Evolutionary conservation across 2,888 invertebrate genomes (phyloP).

Genomic region (Lysandra coridon): DNA sequence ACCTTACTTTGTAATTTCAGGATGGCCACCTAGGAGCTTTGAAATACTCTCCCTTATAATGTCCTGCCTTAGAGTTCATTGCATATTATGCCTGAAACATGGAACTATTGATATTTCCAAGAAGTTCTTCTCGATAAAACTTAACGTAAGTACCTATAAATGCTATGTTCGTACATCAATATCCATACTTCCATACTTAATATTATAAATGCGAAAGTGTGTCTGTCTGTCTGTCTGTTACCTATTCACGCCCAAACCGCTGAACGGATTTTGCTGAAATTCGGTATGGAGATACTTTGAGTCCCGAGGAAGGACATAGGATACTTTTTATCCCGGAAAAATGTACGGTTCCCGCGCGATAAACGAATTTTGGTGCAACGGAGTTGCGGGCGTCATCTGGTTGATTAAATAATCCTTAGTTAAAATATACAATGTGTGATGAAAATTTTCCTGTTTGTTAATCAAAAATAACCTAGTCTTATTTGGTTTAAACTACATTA

Average conservation of each 20-base stretch:
- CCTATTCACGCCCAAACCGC: too few species aligned
- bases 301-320: too few species aligned
- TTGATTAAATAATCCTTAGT: not conserved
- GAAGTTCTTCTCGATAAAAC: conserved; percentile 59
- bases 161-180: not conserved
- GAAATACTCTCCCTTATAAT: conserved; percentile 46
- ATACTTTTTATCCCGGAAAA: too few species aligned
- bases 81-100: conserved; percentile 64
- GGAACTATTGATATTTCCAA: conserved; percentile 55
- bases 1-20: conserved; percentile 51
- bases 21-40: conserved; percentile 56
- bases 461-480: not conserved
- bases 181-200: not conserved
- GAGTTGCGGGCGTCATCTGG: too few species aligned
- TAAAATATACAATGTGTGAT: not conserved
- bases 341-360: too few species aligned
- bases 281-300: too few species aligned
- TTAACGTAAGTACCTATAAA: conserved; percentile 55
- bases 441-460: not conserved
- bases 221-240: too few species aligned
- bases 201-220: too few species aligned
- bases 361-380: too few species aligned
- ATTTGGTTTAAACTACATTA: not conserved
- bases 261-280: too few species aligned
- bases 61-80: conserved; percentile 71